Conservation (phyloP, 2,888 invertebrate species). For the Galerucella pusilla region DNA sequence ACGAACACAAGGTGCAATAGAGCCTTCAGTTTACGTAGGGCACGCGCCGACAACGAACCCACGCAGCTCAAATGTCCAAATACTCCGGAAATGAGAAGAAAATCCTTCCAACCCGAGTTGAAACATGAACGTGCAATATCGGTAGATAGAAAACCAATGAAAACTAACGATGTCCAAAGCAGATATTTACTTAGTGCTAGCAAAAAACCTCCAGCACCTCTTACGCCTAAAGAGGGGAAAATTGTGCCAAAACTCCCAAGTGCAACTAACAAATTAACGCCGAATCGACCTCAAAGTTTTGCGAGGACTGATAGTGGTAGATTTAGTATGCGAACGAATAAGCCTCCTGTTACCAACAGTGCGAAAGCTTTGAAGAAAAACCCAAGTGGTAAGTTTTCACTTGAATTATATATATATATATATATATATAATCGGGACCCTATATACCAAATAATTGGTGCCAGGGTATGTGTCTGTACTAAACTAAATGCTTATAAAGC, state of each 20-base stretch:
- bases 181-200: conserved; percentile 61
- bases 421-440: too few relatives aligned
- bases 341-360: conserved; percentile 61
- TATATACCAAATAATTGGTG: too few relatives aligned
- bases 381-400: conserved; percentile 41
- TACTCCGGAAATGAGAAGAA: conserved; percentile 72
- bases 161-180: conserved; percentile 62
- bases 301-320: conserved; percentile 73
- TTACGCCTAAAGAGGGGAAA: conserved; percentile 46
- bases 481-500: too few relatives aligned
- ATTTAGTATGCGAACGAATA: conserved; percentile 71
- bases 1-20: conserved; percentile 77
- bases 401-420: not conserved
- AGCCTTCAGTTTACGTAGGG: conserved; percentile 76
- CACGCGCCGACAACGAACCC: conserved; percentile 69
- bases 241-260: conserved; percentile 63
- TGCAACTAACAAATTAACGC: conserved; percentile 58
- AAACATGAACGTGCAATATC: conserved; percentile 62
- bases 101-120: conserved; percentile 62
- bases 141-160: conserved; percentile 62
- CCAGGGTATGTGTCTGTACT: too few relatives aligned
- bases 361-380: conserved; percentile 57
- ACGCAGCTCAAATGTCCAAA: conserved; percentile 70
- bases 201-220: conserved; percentile 52
- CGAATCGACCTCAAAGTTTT: conserved; percentile 62